Percentiles rank a stretch among this genome's conserved stretches.
These are phyloP conservation scores for Agrochola litura DNA, from an alignment of 2,888 invertebrate genomes.

Conservation along the genomic window DNA sequence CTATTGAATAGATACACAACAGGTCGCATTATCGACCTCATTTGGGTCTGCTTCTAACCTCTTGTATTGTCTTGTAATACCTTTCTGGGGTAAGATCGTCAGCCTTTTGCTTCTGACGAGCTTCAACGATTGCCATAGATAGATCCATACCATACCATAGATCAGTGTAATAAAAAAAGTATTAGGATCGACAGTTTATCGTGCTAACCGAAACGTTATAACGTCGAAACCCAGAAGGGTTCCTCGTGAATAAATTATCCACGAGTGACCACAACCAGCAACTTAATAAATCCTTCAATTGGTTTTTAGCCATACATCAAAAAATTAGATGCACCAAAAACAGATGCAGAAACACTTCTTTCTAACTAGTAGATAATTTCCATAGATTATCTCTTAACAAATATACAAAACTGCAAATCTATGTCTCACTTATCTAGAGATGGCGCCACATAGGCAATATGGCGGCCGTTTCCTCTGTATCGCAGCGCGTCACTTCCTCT, in stretches of 20 bases:
- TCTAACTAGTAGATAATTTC: too few species aligned
- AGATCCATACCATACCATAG: too few species aligned
- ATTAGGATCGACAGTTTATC: background rate
- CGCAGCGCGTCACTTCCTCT: slow-evolving; percentile 73
- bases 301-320: background rate
- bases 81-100: background rate
- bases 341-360: background rate
- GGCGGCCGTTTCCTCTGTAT: slow-evolving; percentile 74
- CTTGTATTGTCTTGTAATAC: too few species aligned
- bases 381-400: background rate
- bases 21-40: too few species aligned
- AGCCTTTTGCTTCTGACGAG: background rate
- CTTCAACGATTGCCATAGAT: background rate
- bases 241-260: background rate
- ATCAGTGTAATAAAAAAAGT: background rate
- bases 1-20: too few species aligned
- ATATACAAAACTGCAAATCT: background rate
- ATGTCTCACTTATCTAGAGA: slow-evolving; percentile 56
- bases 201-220: background rate
- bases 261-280: background rate
- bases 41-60: too few species aligned
- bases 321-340: background rate
- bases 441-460: slow-evolving; percentile 75
- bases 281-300: background rate
- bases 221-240: background rate